phyloP scores from a whole-genome alignment of 2,113 vertebrate species.

The Penelope pileata region DNA sequence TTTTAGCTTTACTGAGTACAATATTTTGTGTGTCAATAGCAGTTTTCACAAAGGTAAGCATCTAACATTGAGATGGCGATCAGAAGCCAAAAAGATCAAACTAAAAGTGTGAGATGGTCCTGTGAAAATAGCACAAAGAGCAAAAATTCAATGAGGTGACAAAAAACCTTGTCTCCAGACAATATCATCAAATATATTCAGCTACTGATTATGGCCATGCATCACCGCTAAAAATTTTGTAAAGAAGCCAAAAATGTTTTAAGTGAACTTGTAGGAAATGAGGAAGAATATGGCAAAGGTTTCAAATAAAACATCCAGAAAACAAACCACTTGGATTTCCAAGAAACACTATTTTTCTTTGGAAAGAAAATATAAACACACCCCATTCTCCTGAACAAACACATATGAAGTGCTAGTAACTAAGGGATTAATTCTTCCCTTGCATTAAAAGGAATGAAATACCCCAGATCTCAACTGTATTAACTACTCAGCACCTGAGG shows the following conservation, averaged over 20 bases:
- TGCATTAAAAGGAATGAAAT: background rate
- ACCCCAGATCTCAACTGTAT: background rate
- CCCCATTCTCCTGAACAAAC: constrained; percentile 18
- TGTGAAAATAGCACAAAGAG: background rate
- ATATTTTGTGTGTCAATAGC: fast-evolving
- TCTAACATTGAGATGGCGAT: background rate
- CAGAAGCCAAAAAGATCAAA: background rate
- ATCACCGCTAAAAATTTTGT: background rate
- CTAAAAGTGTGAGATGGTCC: background rate
- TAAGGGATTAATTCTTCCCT: constrained; percentile 21
- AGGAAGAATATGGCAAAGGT: constrained; percentile 6
- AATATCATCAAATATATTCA: background rate
- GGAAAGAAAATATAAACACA: background rate
- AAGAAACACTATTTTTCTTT: constrained; percentile 8
- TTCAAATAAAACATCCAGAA: constrained; percentile 20
- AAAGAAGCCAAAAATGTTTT: background rate
- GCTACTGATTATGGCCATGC: background rate
- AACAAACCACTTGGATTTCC: constrained; percentile 22
- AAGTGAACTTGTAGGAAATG: background rate
- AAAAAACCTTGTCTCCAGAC: fast-evolving
- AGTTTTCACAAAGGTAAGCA: background rate
- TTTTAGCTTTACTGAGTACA: background rate
- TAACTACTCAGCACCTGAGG: constrained; percentile 10
- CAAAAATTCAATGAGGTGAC: background rate
- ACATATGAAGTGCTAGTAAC: constrained; percentile 10